These are phyloP conservation scores for Chelonoidis abingdonii DNA, from an alignment of 2,113 vertebrate genomes.

Conservation along the genomic window DNA sequence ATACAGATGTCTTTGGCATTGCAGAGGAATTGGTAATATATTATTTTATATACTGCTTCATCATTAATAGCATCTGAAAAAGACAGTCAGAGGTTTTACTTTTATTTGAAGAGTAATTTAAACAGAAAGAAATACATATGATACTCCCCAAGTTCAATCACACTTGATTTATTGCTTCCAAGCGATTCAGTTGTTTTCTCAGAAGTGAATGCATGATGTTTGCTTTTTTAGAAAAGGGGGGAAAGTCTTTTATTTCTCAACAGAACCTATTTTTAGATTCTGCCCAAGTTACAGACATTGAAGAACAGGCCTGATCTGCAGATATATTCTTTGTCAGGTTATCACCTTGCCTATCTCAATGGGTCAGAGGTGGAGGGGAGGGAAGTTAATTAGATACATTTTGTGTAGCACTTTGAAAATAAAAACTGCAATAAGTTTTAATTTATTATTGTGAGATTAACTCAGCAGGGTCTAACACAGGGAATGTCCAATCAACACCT, in stretches of 20 bases:
- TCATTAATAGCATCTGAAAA: background rate
- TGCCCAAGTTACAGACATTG: background rate
- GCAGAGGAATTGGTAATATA: background rate
- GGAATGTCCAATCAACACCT: background rate
- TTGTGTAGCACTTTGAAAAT: background rate
- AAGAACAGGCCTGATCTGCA: background rate
- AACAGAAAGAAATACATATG: background rate
- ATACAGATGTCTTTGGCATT: background rate
- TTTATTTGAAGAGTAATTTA: background rate
- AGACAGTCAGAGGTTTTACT: background rate
- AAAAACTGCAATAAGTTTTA: background rate
- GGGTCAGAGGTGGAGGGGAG: too few relatives aligned
- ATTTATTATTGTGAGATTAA: too few relatives aligned
- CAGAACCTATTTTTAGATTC: background rate
- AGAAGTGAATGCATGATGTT: background rate
- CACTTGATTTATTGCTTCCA: background rate
- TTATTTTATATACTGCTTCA: background rate
- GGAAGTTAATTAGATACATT: background rate
- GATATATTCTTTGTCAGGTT: background rate
- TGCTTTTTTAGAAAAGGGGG: background rate
- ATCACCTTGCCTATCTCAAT: background rate
- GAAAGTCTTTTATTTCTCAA: background rate
- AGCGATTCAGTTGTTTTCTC: background rate
- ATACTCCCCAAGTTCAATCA: background rate
- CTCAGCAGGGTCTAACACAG: background rate